These are phyloP conservation scores for Prunella himalayana DNA, from an alignment of 2,113 vertebrate species.

Conservation along the genomic window DNA sequence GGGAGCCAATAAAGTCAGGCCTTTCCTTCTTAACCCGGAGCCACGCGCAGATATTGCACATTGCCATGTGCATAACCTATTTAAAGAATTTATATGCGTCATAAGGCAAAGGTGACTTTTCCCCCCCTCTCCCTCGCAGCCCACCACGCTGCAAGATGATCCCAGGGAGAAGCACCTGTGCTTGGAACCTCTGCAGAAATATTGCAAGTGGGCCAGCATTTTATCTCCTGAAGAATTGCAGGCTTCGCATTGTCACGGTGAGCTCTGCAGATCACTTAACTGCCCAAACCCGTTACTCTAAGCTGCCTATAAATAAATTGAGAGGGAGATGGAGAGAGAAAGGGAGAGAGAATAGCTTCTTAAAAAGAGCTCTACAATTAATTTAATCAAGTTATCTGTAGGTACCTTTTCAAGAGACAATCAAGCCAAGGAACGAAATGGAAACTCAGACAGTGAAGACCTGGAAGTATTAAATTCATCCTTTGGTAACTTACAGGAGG, in stretches of 20 bases:
- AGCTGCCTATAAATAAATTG: slow-evolving; percentile 58
- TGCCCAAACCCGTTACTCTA: slow-evolving; percentile 26
- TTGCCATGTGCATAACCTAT: slow-evolving; percentile 39
- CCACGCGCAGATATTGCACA: slow-evolving; percentile 20
- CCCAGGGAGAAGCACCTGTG: background rate
- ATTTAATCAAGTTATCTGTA: slow-evolving; percentile 56
- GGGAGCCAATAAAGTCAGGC: slow-evolving; percentile 51
- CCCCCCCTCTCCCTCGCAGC: background rate
- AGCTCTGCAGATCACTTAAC: slow-evolving; percentile 27
- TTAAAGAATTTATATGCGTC: slow-evolving; percentile 47
- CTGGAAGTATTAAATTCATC: slow-evolving; percentile 35
- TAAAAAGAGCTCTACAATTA: slow-evolving; percentile 42
- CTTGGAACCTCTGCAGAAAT: background rate
- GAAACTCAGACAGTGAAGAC: slow-evolving; percentile 24
- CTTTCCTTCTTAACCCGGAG: slow-evolving; percentile 28
- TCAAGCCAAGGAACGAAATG: slow-evolving; percentile 39
- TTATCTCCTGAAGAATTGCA: background rate
- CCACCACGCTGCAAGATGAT: slow-evolving; percentile 14
- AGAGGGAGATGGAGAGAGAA: background rate
- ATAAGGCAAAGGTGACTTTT: slow-evolving; percentile 34
- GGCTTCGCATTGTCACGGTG: background rate
- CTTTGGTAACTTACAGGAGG: background rate
- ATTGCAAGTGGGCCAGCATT: background rate
- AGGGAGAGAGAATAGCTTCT: slow-evolving; percentile 6
- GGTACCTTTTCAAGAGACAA: slow-evolving; percentile 30